Conservation (phyloP, 2,113 vertebrate genomes). For the Hystrix cristata region DNA sequence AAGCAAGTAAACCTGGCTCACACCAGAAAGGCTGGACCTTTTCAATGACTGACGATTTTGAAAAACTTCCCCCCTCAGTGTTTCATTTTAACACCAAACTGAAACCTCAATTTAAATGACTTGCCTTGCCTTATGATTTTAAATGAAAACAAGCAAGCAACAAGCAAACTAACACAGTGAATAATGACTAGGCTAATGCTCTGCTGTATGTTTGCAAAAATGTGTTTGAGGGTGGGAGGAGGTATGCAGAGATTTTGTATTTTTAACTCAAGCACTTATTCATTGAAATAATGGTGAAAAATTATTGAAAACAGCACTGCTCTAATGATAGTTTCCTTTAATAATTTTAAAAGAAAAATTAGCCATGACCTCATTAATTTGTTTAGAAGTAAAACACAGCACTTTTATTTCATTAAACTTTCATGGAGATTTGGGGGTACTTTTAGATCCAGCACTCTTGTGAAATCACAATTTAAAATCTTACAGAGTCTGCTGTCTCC, state of each 20-base stretch:
- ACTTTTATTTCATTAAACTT: slow-evolving; percentile 59
- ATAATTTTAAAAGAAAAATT: slow-evolving; percentile 18
- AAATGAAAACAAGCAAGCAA: neutral
- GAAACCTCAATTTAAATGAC: slow-evolving; percentile 25
- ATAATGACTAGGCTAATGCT: neutral
- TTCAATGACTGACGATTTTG: neutral
- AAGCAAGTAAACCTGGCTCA: neutral
- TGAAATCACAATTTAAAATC: slow-evolving; percentile 40
- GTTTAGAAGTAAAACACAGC: neutral
- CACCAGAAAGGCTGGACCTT: neutral
- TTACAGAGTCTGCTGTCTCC: neutral
- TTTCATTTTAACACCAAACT: neutral
- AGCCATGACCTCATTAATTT: slow-evolving; percentile 6
- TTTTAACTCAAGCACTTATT: slow-evolving; percentile 23
- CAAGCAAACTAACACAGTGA: neutral
- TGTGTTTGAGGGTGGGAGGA: rapidly evolving
- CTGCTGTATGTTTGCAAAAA: neutral
- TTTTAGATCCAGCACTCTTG: neutral
- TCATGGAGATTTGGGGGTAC: slow-evolving; percentile 15
- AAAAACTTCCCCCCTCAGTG: neutral
- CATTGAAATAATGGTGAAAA: neutral
- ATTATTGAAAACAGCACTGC: neutral
- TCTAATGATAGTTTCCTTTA: neutral
- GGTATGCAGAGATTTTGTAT: neutral
- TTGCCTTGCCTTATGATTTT: neutral